Base-by-base conservation (phyloP, 2,797 vertebrate genomes). In the Centroberyx gerrardi region DNA sequence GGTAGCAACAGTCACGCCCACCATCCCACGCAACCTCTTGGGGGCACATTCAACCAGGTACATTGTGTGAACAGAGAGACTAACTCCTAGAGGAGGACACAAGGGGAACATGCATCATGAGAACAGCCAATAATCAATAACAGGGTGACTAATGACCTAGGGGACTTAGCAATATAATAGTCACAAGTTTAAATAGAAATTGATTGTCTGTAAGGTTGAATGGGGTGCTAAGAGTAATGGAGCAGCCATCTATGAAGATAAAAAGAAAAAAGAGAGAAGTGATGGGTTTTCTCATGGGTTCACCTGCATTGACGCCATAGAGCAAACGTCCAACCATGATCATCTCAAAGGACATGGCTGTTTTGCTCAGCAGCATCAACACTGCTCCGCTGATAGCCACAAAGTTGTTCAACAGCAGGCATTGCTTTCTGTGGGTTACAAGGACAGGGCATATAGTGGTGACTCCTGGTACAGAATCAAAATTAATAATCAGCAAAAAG, bases 321-420 rank as follows among this genome's bases (percentile, higher is more conserved):
- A 96, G 44, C 33, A 96, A 69, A 6, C 94, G 90, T n/a, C 78
- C 95, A 14, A 75, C 87, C 80, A 96, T 85, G 78, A 96, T 95
- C 93, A 96, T 96, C 88, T 95, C 95, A 80, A 95, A 96, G 18
- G 94, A 95, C 55, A 52, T 40, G 6, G 93, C 88, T 2, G 48
- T 80, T 83, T 84, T 76, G 66, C 94, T 95, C 17, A 90, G 66
- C 31, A 95, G 18, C 92, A 96, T 94, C 76, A 95, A 55, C 61
- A 92, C 12, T 2, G 94, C 92, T 58, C 87, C 94, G 15, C 31
- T 12, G 51, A 96, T 84, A 29, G 88, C 86, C 75, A 91, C 40
- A 40, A 91, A 48, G 52, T 93, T 95, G 80, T 94, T 95, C 0
- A 94, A 49, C 52, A 94, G 29, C 8, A 96, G 82, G n/a, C 85